These are phyloP conservation scores for Radopholus similis DNA, from an alignment of 1,140 invertebrate species.

Conservation along the genomic window DNA sequence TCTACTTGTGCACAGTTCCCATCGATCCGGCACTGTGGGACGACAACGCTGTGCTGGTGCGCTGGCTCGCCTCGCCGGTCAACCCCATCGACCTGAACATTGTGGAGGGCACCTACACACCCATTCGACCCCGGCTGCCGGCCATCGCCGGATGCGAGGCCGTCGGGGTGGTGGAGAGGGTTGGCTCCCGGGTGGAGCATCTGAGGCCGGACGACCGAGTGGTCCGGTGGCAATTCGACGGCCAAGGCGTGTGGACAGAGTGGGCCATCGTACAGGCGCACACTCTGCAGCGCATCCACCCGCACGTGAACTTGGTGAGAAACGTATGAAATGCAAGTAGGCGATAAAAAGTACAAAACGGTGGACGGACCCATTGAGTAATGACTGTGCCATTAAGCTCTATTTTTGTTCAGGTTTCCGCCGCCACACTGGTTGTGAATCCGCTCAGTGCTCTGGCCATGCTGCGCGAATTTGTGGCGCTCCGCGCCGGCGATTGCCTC, in stretches of 20 bases:
- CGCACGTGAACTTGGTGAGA: neutral
- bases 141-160: slow-evolving; percentile 1
- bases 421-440: slow-evolving; percentile 5
- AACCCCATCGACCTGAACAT: slow-evolving; percentile 6
- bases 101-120: slow-evolving; percentile 3
- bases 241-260: slow-evolving; percentile 9
- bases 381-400: too few species aligned
- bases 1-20: neutral
- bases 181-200: neutral
- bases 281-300: neutral
- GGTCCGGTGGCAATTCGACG: neutral
- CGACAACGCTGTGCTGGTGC: neutral
- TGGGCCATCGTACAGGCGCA: neutral
- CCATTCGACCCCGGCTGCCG: neutral
- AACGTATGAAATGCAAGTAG: too few species aligned
- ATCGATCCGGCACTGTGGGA: neutral
- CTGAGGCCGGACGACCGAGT: neutral
- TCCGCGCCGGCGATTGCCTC: neutral
- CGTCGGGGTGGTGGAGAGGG: slow-evolving; percentile 6
- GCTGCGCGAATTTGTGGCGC: slow-evolving; percentile 1
- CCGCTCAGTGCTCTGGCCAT: neutral
- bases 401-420: neutral
- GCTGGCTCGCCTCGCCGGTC: slow-evolving; percentile 13
- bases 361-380: neutral
- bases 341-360: too few species aligned